Percentiles rank a stretch among this genome's conserved stretches.
These are phyloP conservation scores for Dolomedes plantarius DNA, from an alignment of 2,888 invertebrate genomes.

Conservation along the genomic window DNA sequence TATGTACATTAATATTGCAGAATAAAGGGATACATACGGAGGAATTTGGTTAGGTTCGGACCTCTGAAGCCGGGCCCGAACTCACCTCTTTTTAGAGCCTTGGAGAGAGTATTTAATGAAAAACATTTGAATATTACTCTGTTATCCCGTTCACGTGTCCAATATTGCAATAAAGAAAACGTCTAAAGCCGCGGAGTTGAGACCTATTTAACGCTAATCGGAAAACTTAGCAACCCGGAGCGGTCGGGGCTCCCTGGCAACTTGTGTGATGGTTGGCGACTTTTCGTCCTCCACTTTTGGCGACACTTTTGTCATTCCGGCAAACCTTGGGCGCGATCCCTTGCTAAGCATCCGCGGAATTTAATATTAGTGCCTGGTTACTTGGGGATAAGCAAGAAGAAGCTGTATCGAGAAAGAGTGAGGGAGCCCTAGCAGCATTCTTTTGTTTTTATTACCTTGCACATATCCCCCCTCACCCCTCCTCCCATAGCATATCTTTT, in stretches of 20 bases:
- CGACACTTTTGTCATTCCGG: slow-evolving; percentile 40
- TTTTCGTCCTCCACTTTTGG: slow-evolving; percentile 40
- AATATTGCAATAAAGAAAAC: too few species aligned
- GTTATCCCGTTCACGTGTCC: too few species aligned
- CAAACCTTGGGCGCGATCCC: slow-evolving; percentile 55
- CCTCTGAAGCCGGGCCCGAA: too few species aligned
- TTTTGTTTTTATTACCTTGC: slow-evolving; percentile 71
- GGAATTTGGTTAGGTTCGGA: too few species aligned
- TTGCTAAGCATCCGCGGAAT: slow-evolving; percentile 66
- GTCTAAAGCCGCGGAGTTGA: too few species aligned
- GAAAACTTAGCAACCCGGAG: slow-evolving; percentile 4
- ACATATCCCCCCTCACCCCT: slow-evolving; percentile 8
- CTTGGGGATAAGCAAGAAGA: slow-evolving; percentile 65
- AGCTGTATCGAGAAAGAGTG: slow-evolving; percentile 39
- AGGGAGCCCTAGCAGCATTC: slow-evolving; percentile 53
- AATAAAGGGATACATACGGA: too few species aligned
- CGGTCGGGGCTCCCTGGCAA: too few species aligned
- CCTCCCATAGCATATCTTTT: slow-evolving; percentile 19
- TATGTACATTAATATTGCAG: too few species aligned
- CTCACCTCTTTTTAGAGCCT: too few species aligned
- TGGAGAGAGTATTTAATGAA: too few species aligned
- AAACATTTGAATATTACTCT: too few species aligned
- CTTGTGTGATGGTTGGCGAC: slow-evolving; percentile 41
- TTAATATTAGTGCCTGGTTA: slow-evolving; percentile 72
- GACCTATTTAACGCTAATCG: slow-evolving; percentile 1